Percentiles rank a stretch among this genome's conserved stretches.
phyloP scores from a whole-genome alignment of 1,140 invertebrate genomes.

The Caerostris darwini region DNA sequence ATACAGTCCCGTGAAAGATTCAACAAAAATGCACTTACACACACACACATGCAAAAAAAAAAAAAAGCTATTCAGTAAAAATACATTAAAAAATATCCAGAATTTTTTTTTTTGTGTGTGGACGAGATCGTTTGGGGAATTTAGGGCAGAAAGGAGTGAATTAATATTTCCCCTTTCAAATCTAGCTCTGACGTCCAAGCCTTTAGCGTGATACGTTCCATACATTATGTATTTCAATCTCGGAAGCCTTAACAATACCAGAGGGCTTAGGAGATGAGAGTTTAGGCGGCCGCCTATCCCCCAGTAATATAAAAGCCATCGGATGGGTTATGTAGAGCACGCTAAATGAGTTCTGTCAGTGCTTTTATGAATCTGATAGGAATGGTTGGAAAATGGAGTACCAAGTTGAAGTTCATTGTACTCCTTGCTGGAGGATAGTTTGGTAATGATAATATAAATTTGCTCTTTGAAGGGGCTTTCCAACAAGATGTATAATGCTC shows the following conservation, averaged over 20 bases:
- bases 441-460: constrained; percentile 17
- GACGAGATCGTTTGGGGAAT: not conserved
- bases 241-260: constrained; percentile 28
- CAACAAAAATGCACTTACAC: too few species aligned
- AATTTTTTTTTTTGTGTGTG: too few species aligned
- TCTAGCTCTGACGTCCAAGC: not conserved
- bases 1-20: too few species aligned
- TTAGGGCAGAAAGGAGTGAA: not conserved
- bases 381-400: constrained; percentile 11
- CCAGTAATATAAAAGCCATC: constrained; percentile 1
- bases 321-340: constrained; percentile 7
- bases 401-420: constrained; percentile 9
- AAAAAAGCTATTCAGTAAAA: too few species aligned
- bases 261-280: constrained; percentile 6
- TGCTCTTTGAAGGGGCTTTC: not conserved
- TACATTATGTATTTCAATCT: constrained; percentile 56
- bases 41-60: too few species aligned
- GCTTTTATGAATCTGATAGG: constrained; percentile 32
- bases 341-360: constrained; percentile 38
- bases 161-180: constrained; percentile 34
- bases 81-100: too few species aligned
- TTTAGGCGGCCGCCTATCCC: not conserved
- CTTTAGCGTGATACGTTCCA: not conserved
- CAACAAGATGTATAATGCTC: not conserved
- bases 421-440: not conserved